A percentile compares a stretch with the other conserved stretches of the same genome.
Evolutionary conservation across 2,113 vertebrate species (phyloP).

Genomic region (Seriola aureovittata): DNA sequence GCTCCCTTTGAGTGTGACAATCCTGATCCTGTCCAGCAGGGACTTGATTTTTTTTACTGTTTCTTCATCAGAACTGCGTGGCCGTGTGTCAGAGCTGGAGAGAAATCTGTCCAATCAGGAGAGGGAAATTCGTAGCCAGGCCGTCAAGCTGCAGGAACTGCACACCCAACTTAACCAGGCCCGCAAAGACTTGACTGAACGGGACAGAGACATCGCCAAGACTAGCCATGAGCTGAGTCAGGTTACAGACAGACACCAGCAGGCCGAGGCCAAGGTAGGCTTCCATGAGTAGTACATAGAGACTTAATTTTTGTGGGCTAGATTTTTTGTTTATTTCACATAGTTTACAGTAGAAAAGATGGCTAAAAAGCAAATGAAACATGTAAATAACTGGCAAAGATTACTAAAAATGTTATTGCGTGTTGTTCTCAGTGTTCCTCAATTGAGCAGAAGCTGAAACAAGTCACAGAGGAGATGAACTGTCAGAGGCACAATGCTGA

Average conservation of each 20-base stretch:
- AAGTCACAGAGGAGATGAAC: conserved; percentile 90
- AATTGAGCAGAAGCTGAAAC: conserved; percentile 91
- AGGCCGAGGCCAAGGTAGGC: conserved; percentile 86
- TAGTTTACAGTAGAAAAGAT: not conserved
- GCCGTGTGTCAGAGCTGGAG: conserved; percentile 86
- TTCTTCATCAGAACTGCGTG: conserved; percentile 85
- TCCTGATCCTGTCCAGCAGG: not conserved
- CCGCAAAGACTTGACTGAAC: conserved; percentile 87
- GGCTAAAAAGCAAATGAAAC: not conserved
- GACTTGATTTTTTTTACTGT: not conserved
- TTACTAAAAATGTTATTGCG: not conserved
- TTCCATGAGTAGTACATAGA: not conserved
- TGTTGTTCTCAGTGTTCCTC: conserved; percentile 79
- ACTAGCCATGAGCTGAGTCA: conserved; percentile 87
- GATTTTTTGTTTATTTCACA: not conserved
- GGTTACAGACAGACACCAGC: conserved; percentile 82
- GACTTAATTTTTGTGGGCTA: not conserved
- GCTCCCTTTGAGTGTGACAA: not conserved
- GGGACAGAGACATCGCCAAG: conserved; percentile 87
- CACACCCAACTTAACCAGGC: conserved; percentile 87
- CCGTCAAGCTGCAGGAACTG: conserved; percentile 86
- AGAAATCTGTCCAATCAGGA: conserved; percentile 87
- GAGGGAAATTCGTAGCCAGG: conserved; percentile 84
- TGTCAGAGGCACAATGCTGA: conserved; percentile 95
- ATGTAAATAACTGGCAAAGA: not conserved